Evolutionary conservation across 1,140 invertebrate genomes (phyloP), one percentile per base, ranked within the genome.

Genomic region (Aricia agestis): DNA sequence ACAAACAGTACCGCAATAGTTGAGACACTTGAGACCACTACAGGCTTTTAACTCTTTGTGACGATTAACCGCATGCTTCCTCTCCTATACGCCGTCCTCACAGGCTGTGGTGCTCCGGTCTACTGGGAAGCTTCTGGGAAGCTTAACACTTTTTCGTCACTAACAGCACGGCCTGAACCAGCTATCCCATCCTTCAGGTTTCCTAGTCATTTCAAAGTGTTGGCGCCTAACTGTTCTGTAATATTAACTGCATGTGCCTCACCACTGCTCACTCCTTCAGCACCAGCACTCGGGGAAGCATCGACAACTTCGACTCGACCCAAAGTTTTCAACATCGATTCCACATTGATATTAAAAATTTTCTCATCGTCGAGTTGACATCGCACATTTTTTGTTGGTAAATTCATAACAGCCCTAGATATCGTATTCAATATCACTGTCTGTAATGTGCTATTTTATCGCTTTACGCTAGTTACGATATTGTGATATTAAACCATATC

Each of bases 401-500:
- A 5, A 52, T 25, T 57, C n/a, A 52, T 25, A 31, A 18, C 67
- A 57, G 57, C 36, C 25, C 31, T 69, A 41, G 36, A 58, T 69
- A 58, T 59, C 41, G 32, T 61, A 61, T 41, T 61, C 36, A 61
- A 68, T 68, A 63, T 63, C 59, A 63, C 59, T 25, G 59, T 63
- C 18, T 63, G 59, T 63, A 63, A 63, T 63, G 59, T 63, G 59
- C 59, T 63, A 69, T 57, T 58, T 72, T 66, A 73, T 72, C 66
- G 71, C 69, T 73, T 76, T 70, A 71, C 61, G 73, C 77, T 71
- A 78, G 72, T 73, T 73, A 77, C 70, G 72, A 72, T 74, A 82
- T 84, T 86, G 83, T 89, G 84, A 88, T 88, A 79, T 78, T 78
- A 73, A 76, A 78, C 79, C 87, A 89, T 87, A 89, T 89, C 87